A percentile compares a stretch with the other conserved stretches of the same genome.
phyloP scores from a whole-genome alignment of 2,113 vertebrate genomes.

The Tetraodon nigroviridis region DNA sequence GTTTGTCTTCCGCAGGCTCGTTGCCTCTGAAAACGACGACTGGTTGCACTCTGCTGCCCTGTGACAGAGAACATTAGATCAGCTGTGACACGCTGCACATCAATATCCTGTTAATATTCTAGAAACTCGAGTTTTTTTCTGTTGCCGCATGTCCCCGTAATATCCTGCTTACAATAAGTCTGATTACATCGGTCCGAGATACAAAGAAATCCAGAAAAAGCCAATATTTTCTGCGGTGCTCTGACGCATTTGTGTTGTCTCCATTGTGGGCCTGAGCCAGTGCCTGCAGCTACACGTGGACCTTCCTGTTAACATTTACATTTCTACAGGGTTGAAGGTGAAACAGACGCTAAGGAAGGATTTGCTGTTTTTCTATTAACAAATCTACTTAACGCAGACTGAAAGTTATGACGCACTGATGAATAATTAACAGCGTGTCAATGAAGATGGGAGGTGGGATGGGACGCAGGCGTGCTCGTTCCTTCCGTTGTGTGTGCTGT shows the following conservation, averaged over 20 bases:
- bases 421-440: too few species aligned
- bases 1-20: conserved; percentile 47
- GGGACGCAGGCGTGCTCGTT: too few species aligned
- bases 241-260: neutral
- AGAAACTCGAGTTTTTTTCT: conserved; percentile 32
- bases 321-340: neutral
- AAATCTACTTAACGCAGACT: too few species aligned
- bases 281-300: conserved; percentile 17
- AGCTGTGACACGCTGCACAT: conserved; percentile 44
- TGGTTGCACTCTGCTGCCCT: conserved; percentile 26
- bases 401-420: too few species aligned
- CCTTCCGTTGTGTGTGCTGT: too few species aligned
- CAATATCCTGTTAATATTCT: conserved; percentile 72
- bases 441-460: too few species aligned
- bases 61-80: conserved; percentile 36
- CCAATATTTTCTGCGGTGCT: conserved; percentile 8
- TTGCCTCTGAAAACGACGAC: conserved; percentile 57
- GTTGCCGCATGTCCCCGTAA: conserved; percentile 54
- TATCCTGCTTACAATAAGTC: conserved; percentile 62
- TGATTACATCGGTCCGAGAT: conserved; percentile 36
- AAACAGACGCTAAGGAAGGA: too few species aligned
- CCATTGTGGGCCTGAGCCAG: neutral
- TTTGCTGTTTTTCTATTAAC: too few species aligned
- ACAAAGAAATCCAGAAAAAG: conserved; percentile 28
- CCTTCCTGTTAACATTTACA: conserved; percentile 6